Evolutionary conservation across 2,888 invertebrate species (phyloP).

Genomic region (Eugnorisma glareosa): DNA sequence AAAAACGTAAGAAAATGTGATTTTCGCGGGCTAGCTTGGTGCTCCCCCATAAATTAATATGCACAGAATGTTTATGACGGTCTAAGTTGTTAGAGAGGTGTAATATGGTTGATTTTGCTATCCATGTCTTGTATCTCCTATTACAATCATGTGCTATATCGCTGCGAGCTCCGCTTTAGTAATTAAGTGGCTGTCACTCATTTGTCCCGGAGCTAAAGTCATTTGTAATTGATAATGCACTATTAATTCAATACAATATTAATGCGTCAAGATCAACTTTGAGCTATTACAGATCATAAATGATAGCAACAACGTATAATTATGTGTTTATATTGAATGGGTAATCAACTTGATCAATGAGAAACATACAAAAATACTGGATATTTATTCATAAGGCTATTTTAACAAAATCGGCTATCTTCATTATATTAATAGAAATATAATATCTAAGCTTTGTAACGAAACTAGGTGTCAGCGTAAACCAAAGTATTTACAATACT

Average conservation of each 20-base stretch:
- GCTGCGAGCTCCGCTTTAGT: slow-evolving; percentile 12
- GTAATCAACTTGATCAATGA: background rate
- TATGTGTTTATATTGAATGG: background rate
- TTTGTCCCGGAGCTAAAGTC: slow-evolving; percentile 42
- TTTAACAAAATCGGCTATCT: background rate
- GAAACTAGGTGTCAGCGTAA: background rate
- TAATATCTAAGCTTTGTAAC: background rate
- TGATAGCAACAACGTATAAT: background rate
- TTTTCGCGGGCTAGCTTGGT: no score
- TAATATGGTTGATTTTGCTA: background rate
- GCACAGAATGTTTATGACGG: background rate
- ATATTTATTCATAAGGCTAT: background rate
- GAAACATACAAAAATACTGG: background rate
- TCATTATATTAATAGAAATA: background rate
- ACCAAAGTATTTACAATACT: background rate
- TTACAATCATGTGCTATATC: background rate
- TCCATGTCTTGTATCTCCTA: background rate
- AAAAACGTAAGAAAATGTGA: no score
- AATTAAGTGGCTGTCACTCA: slow-evolving; percentile 53
- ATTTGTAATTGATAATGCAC: slow-evolving; percentile 63
- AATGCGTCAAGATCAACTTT: slow-evolving; percentile 46
- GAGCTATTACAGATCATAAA: slow-evolving; percentile 41
- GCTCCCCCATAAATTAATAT: no score
- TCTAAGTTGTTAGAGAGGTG: background rate
- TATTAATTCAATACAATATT: slow-evolving; percentile 58